Conservation (phyloP, 2,797 vertebrate species). For the Heterohyrax brucei region DNA sequence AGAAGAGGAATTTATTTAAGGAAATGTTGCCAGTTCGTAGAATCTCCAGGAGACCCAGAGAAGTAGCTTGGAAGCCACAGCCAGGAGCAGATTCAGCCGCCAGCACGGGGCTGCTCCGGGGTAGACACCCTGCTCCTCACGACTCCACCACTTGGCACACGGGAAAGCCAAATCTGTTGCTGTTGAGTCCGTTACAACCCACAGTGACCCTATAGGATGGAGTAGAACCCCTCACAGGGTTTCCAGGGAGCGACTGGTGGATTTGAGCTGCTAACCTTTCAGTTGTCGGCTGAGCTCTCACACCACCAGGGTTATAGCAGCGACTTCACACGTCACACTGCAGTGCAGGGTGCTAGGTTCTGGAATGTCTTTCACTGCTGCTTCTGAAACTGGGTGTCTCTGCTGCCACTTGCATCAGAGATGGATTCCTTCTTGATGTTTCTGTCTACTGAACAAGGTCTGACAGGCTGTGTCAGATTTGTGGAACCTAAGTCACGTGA, state of each 20-base stretch:
- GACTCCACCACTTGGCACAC: background rate
- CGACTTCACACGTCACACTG: background rate
- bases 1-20: constrained; percentile 39
- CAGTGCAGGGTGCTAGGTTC: background rate
- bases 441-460: background rate
- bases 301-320: too few species aligned
- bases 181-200: too few species aligned
- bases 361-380: background rate
- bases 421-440: background rate
- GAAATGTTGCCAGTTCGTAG: background rate
- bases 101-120: background rate
- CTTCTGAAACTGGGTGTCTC: background rate
- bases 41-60: constrained; percentile 1
- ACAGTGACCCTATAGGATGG: too few species aligned
- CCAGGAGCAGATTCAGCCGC: background rate
- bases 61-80: background rate
- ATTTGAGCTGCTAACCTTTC: too few species aligned
- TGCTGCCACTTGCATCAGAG: background rate
- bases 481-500: background rate
- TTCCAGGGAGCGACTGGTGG: too few species aligned
- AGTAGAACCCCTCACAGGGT: too few species aligned
- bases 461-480: background rate
- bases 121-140: background rate
- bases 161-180: too few species aligned
- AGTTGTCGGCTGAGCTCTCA: too few species aligned